Evolutionary conservation across 2,888 invertebrate genomes (phyloP).

Genomic region (Chesias legatella): DNA sequence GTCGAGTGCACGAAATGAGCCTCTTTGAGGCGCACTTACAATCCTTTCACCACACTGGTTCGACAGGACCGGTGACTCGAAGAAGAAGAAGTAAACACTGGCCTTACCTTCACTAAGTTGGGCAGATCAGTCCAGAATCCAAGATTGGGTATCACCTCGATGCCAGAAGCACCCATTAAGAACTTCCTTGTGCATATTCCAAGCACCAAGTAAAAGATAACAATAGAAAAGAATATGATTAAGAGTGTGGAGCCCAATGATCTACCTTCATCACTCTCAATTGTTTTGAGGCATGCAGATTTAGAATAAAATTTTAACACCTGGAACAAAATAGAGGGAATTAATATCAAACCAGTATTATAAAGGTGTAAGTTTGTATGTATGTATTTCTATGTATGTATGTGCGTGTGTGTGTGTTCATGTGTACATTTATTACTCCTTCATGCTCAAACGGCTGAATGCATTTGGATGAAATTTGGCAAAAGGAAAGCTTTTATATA

Average conservation of each 20-base stretch:
- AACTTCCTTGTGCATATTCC: constrained; percentile 84
- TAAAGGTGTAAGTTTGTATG: no score
- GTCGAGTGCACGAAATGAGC: no score
- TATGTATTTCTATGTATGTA: no score
- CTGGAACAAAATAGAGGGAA: constrained; percentile 51
- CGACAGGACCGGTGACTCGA: no score
- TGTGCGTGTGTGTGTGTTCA: no score
- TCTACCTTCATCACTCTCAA: constrained; percentile 53
- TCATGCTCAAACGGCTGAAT: no score
- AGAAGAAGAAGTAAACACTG: no score
- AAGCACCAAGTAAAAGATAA: constrained; percentile 82
- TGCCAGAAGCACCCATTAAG: constrained; percentile 85
- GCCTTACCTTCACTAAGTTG: constrained; percentile 83
- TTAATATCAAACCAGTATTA: constrained; percentile 7
- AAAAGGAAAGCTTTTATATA: no score
- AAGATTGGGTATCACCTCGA: constrained; percentile 87
- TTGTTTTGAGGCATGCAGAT: constrained; percentile 64
- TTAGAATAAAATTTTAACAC: constrained; percentile 72
- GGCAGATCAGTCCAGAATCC: constrained; percentile 87
- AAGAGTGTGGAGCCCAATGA: constrained; percentile 83
- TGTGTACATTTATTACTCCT: no score
- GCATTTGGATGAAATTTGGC: no score
- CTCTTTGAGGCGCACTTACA: no score
- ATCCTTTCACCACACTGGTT: no score
- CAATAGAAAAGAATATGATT: constrained; percentile 81